phyloP scores from a whole-genome alignment of 2,888 invertebrate genomes.

The Cryptocephalus primarius region DNA sequence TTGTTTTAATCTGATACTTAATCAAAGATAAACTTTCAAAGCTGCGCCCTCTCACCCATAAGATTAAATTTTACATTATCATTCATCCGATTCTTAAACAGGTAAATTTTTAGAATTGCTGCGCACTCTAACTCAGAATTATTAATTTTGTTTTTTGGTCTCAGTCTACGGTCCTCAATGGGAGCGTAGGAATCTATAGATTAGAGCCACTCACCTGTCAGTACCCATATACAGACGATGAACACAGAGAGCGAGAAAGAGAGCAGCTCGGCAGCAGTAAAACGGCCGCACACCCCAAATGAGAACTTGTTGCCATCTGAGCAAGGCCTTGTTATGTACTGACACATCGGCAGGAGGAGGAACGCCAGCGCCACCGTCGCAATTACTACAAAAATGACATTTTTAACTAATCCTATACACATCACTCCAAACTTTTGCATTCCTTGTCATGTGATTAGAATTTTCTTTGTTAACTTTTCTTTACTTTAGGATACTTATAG shows the following conservation, averaged over 20 bases:
- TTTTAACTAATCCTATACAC: not conserved
- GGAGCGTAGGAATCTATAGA: not conserved
- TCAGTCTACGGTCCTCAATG: too few relatives aligned
- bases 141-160: too few relatives aligned
- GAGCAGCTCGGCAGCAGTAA: constrained; percentile 87
- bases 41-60: too few relatives aligned
- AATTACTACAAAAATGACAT: constrained; percentile 53
- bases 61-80: too few relatives aligned
- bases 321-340: constrained; percentile 82
- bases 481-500: too few relatives aligned
- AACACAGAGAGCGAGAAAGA: constrained; percentile 85
- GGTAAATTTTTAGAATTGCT: too few relatives aligned
- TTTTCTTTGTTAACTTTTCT: too few relatives aligned
- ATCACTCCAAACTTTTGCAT: not conserved
- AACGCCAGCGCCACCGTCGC: constrained; percentile 95
- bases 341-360: constrained; percentile 92
- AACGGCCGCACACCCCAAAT: constrained; percentile 85
- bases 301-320: constrained; percentile 77
- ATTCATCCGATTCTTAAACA: too few relatives aligned
- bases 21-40: too few relatives aligned
- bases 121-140: too few relatives aligned
- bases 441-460: too few relatives aligned
- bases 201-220: constrained; percentile 52
- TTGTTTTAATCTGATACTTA: too few relatives aligned
- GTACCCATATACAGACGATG: constrained; percentile 94